Conservation (phyloP, 2,888 invertebrate species). For the Cinara cedri region DNA sequence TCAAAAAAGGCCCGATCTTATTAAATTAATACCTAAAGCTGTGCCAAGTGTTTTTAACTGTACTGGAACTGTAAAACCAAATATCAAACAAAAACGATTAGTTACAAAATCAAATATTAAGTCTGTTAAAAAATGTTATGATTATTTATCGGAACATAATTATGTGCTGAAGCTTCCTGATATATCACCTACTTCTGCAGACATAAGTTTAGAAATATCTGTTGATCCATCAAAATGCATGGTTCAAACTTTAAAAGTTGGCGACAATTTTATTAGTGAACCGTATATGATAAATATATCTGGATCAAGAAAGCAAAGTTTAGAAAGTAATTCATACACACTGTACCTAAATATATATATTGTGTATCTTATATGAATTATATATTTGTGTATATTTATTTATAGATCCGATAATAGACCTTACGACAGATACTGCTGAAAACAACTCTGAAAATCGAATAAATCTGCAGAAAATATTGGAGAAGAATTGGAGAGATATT, state of each 20-base stretch:
- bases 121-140: not conserved
- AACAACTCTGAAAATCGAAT: not conserved
- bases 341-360: not conserved
- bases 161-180: conserved; percentile 7
- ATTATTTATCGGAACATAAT: conserved; percentile 32
- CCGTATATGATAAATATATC: not conserved
- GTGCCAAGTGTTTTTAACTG: conserved; percentile 9
- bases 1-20: conserved; percentile 16
- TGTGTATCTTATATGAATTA: not conserved
- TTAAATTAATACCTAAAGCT: conserved; percentile 15
- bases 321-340: not conserved
- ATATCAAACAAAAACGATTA: not conserved
- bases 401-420: not conserved
- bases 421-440: not conserved
- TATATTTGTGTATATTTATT: not conserved
- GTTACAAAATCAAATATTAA: not conserved
- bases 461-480: too few relatives aligned
- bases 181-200: not conserved
- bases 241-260: not conserved
- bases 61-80: not conserved
- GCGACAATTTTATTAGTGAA: not conserved
- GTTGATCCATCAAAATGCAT: conserved; percentile 5
- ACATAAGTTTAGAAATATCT: not conserved
- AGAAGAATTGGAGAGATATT: conserved; percentile 13
- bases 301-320: not conserved